Conservation (phyloP, 2,888 invertebrate genomes). For the Stenodema calcarata region DNA sequence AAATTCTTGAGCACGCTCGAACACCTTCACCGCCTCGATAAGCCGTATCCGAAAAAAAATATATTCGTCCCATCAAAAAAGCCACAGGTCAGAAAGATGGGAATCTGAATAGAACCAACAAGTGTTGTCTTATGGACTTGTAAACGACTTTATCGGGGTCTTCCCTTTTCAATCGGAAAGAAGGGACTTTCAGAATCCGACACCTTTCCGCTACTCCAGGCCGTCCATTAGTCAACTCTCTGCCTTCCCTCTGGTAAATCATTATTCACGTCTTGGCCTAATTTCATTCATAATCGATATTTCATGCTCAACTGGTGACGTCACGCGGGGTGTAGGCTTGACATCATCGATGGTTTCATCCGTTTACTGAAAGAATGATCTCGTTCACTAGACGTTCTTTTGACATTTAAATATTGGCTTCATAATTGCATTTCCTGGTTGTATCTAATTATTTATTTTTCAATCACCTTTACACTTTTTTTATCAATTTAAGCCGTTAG, state of each 20-base stretch:
- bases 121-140: neutral
- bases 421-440: no score
- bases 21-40: neutral
- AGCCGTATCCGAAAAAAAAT: neutral
- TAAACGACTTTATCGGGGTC: neutral
- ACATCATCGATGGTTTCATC: neutral
- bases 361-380: neutral
- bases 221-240: slow-evolving; percentile 5
- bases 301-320: neutral
- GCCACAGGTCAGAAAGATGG: neutral
- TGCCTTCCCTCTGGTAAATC: neutral
- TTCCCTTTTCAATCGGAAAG: neutral
- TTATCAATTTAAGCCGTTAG: no score
- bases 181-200: neutral
- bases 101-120: neutral
- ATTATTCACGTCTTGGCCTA: slow-evolving; percentile 3
- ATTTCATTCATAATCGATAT: slow-evolving; percentile 19
- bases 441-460: no score
- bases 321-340: neutral
- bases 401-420: neutral
- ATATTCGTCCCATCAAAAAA: neutral
- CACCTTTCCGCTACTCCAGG: neutral
- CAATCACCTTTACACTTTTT: no score
- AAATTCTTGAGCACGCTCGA: neutral
- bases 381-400: neutral